Percentiles rank a stretch among this genome's conserved stretches.
These are phyloP conservation scores for Papilio xuthus DNA, from an alignment of 1,140 invertebrate species.

Conservation along the genomic window DNA sequence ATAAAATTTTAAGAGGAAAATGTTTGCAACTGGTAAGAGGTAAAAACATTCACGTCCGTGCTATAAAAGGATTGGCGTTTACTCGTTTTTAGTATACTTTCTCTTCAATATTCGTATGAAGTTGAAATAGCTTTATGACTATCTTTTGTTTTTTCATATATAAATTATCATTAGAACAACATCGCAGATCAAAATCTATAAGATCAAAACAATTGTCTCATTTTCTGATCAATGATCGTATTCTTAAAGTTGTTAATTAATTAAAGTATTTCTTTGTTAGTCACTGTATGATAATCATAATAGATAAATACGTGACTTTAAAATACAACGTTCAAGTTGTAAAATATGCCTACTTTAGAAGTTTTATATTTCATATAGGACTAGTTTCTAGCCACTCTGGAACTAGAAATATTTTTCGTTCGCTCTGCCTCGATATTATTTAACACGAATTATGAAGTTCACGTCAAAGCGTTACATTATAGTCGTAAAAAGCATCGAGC, in stretches of 20 bases:
- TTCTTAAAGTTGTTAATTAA: too few species aligned
- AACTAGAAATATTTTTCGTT: neutral
- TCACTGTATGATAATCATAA: too few species aligned
- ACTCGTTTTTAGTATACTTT: neutral
- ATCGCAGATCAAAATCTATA: too few species aligned
- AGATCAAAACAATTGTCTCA: too few species aligned
- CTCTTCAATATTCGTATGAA: neutral
- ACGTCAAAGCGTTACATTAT: constrained; percentile 28
- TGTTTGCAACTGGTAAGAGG: neutral
- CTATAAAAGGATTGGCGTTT: neutral
- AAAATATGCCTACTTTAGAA: too few species aligned
- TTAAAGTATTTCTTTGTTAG: too few species aligned
- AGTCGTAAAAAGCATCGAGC: constrained; percentile 21
- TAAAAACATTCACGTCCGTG: neutral
- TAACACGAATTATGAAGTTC: constrained; percentile 21
- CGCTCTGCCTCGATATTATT: constrained; percentile 6
- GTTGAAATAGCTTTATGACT: too few species aligned
- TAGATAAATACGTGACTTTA: too few species aligned
- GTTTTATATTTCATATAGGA: neutral
- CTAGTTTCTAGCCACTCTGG: neutral
- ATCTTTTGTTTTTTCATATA: too few species aligned
- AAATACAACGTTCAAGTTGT: too few species aligned
- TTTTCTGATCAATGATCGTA: too few species aligned
- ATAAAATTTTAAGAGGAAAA: neutral
- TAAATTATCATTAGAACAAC: too few species aligned